Percentiles rank a stretch among this genome's conserved stretches.
These are phyloP conservation scores for Hirtodrosophila trivittata DNA, from an alignment of 2,888 invertebrate genomes.

Conservation along the genomic window DNA sequence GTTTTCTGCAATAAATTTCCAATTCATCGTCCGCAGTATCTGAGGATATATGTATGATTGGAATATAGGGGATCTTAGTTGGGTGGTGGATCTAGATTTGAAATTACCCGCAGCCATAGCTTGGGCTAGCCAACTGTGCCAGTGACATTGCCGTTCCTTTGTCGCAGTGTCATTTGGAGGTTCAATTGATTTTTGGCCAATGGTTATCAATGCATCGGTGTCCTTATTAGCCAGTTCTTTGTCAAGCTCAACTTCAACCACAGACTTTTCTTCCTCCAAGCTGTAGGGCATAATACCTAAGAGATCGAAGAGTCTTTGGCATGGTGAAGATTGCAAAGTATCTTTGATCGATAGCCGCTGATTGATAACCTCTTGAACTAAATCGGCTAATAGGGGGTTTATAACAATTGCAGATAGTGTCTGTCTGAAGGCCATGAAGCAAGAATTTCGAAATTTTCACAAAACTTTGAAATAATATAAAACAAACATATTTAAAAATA, in stretches of 20 bases:
- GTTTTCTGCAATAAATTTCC: conserved; percentile 38
- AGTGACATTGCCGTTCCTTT: conserved; percentile 8
- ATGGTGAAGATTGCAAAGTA: conserved; percentile 21
- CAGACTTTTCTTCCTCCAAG: conserved; percentile 8
- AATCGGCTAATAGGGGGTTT: conserved; percentile 51
- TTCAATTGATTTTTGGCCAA: conserved; percentile 4
- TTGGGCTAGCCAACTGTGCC: conserved; percentile 52
- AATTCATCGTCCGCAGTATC: conserved; percentile 61
- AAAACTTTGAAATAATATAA: conserved; percentile 21
- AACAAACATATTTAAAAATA: conserved; percentile 34
- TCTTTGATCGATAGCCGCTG: conserved; percentile 19
- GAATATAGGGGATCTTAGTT: background rate
- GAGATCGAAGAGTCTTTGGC: conserved; percentile 58
- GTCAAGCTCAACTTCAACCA: background rate
- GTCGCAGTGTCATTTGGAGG: background rate
- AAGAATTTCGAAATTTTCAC: conserved; percentile 55
- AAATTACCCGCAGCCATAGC: conserved; percentile 49
- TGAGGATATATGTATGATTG: conserved; percentile 15
- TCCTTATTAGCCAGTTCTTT: background rate
- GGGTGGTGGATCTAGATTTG: background rate
- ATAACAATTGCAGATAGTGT: conserved; percentile 43
- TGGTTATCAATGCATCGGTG: background rate
- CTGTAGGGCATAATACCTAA: conserved; percentile 43
- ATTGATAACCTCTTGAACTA: conserved; percentile 52
- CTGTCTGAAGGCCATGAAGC: conserved; percentile 55